A percentile compares a stretch with the other conserved stretches of the same genome.
These are phyloP conservation scores for Cynopterus sphinx DNA, from an alignment of 2,797 vertebrate species.

Conservation along the genomic window DNA sequence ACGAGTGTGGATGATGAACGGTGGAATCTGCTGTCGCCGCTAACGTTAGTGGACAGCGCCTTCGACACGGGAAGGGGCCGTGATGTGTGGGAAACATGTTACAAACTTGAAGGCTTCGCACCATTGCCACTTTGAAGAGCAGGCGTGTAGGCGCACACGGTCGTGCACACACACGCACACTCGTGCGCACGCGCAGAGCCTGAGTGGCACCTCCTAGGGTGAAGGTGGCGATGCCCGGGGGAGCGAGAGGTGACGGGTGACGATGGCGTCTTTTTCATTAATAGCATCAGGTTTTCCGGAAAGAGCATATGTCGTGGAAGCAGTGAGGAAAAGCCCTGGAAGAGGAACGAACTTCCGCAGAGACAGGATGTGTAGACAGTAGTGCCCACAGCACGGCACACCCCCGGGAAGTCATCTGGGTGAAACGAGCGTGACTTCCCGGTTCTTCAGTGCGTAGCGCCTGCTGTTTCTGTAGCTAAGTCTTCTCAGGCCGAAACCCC, in stretches of 20 bases:
- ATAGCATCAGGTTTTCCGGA: neutral
- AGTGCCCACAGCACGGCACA: neutral
- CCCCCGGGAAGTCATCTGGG: neutral
- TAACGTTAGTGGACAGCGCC: neutral
- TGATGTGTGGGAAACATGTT: neutral
- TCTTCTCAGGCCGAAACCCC: neutral
- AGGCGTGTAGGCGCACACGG: neutral
- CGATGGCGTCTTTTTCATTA: neutral
- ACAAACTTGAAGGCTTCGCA: neutral
- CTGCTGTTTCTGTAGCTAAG: neutral
- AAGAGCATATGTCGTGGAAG: no score
- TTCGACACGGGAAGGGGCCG: neutral
- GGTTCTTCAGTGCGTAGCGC: neutral
- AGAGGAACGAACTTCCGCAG: neutral
- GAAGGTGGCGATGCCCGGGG: neutral
- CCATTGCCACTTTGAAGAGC: neutral
- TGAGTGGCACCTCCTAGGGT: neutral
- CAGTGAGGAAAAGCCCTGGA: neutral
- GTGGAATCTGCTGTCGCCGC: neutral
- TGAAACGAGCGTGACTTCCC: neutral
- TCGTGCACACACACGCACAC: accelerated
- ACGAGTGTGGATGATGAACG: neutral
- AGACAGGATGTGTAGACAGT: neutral
- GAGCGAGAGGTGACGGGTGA: neutral
- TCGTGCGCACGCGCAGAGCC: neutral